Conservation (phyloP, 2,888 invertebrate genomes). For the Xylocampa areola region DNA sequence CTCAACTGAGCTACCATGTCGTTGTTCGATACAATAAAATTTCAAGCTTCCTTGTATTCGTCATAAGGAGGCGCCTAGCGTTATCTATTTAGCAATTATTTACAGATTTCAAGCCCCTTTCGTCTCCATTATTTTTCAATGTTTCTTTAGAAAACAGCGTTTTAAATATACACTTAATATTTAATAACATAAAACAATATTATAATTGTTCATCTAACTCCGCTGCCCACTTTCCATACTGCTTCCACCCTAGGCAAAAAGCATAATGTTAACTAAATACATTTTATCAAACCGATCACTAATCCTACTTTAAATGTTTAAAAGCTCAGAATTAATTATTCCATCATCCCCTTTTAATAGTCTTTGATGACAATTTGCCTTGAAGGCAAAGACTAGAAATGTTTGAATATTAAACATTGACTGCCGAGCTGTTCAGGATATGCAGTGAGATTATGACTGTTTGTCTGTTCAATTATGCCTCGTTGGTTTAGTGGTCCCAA, state of each 20-base stretch:
- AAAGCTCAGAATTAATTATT: slow-evolving; percentile 54
- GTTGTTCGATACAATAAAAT: no score
- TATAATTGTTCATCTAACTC: background rate
- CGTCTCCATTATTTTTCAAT: no score
- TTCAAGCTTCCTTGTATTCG: no score
- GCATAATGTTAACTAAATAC: slow-evolving; percentile 11
- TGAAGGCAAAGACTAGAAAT: slow-evolving; percentile 38
- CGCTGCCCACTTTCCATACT: background rate
- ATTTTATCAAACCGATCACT: slow-evolving; percentile 20
- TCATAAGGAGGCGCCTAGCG: no score
- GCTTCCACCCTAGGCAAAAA: slow-evolving; percentile 8
- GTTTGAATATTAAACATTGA: slow-evolving; percentile 31
- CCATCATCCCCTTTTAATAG: slow-evolving; percentile 48
- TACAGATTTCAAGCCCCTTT: no score
- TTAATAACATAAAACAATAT: slow-evolving; percentile 20
- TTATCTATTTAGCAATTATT: no score
- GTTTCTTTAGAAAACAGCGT: no score
- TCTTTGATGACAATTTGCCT: slow-evolving; percentile 59
- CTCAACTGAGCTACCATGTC: no score
- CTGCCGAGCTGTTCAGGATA: slow-evolving; percentile 2
- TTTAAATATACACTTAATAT: background rate
- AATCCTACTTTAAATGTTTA: slow-evolving; percentile 51
- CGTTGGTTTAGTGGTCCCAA: background rate
- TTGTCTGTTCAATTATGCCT: slow-evolving; percentile 1
- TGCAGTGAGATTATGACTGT: background rate